These are phyloP conservation scores for Notothenia rossii DNA, from an alignment of 2,113 vertebrate genomes.

Conservation along the genomic window DNA sequence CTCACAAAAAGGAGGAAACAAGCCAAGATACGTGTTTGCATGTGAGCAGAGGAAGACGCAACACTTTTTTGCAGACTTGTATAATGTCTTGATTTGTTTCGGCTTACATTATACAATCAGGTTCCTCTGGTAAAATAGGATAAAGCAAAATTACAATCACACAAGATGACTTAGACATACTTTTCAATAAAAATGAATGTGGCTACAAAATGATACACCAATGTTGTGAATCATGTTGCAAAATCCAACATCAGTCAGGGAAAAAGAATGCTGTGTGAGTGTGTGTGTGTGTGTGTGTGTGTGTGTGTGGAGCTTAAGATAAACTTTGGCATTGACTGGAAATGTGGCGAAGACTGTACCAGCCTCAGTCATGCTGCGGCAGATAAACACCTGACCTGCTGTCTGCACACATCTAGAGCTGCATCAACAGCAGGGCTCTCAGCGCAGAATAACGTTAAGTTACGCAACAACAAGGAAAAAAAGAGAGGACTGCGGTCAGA, in stretches of 20 bases:
- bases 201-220: too few species aligned
- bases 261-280: too few species aligned
- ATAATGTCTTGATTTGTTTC: constrained; percentile 5
- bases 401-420: constrained; percentile 39
- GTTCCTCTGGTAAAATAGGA: constrained; percentile 11
- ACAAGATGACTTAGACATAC: too few species aligned
- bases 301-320: not conserved
- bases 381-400: constrained; percentile 22
- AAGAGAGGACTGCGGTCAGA: not conserved
- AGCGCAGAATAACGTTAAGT: not conserved
- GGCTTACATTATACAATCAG: not conserved
- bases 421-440: not conserved
- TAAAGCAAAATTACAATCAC: not conserved
- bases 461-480: constrained; percentile 2
- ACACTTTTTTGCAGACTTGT: constrained; percentile 10
- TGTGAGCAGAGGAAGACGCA: constrained; percentile 12
- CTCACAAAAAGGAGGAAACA: constrained; percentile 17
- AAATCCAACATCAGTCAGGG: too few species aligned
- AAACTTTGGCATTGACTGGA: not conserved
- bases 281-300: too few species aligned
- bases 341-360: constrained; percentile 18
- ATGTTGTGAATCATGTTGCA: too few species aligned
- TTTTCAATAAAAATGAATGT: too few species aligned
- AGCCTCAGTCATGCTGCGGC: constrained; percentile 3
- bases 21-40: constrained; percentile 30